Evolutionary conservation across 2,888 invertebrate species (phyloP).

Genomic region (Pseudococcus viburni): DNA sequence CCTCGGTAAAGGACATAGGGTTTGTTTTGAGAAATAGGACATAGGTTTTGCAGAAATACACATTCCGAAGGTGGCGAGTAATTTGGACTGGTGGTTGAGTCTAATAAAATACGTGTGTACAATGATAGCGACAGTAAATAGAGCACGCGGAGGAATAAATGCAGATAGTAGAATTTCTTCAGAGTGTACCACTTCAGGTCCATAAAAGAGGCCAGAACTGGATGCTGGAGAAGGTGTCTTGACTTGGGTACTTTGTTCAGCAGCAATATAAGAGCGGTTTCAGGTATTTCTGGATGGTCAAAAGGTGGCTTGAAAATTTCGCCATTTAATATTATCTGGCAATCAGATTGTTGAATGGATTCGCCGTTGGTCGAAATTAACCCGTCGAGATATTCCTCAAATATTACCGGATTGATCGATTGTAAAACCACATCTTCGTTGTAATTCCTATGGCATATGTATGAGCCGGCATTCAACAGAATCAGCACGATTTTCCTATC

Average conservation of each 20-base stretch:
- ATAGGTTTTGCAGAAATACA: too few relatives aligned
- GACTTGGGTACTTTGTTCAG: constrained; percentile 81
- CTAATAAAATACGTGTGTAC: too few relatives aligned
- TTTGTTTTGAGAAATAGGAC: too few relatives aligned
- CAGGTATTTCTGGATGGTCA: constrained; percentile 70
- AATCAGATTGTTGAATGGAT: constrained; percentile 79
- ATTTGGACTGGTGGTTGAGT: too few relatives aligned
- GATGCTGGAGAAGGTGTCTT: constrained; percentile 82
- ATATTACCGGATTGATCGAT: constrained; percentile 79
- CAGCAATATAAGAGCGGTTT: constrained; percentile 82
- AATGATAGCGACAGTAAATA: too few relatives aligned
- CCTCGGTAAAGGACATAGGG: too few relatives aligned
- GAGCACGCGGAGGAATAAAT: too few relatives aligned
- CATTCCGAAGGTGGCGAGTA: too few relatives aligned
- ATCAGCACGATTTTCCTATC: constrained; percentile 77
- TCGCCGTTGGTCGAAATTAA: constrained; percentile 80
- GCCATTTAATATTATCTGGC: constrained; percentile 83
- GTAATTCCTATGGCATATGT: constrained; percentile 78
- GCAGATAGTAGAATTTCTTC: too few relatives aligned
- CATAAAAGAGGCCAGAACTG: constrained; percentile 84
- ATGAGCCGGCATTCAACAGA: constrained; percentile 80
- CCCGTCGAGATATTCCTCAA: constrained; percentile 82
- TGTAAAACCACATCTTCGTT: constrained; percentile 81
- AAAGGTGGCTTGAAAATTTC: constrained; percentile 75
- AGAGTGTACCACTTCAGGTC: constrained; percentile 89